Base-by-base conservation (phyloP, 1,140 invertebrate species). In the Drosophila pruinosa region DNA sequence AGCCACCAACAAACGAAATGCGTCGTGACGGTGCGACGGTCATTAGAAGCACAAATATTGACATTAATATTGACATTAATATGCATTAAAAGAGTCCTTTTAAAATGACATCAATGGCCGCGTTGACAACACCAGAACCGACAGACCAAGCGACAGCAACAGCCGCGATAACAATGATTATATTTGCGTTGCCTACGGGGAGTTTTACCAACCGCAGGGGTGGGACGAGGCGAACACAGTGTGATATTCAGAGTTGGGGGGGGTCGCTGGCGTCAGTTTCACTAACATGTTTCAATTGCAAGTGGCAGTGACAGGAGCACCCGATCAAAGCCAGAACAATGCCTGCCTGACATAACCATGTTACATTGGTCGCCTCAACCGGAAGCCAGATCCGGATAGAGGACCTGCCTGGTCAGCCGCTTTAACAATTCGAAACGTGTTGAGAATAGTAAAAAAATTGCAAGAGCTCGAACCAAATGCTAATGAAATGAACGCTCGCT, bases 51-150 rank as follows among this genome's bases (percentile, higher is more conserved):
- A 63, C 75, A 86, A 86, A 86, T 88, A 86, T 86, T 86, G 81
- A 78, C 81, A 86, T 86, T 78, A 85, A 85, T 85, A 86, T 86
- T 85, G 80, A 85, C 81, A 88, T 86, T 86, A 86, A 86, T 86
- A 86, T 88, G 82, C 82, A 86, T 86, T 86, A 88, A 56, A 47
- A 61, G 77, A 70, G 62, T 75, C 75, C 70, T 75, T 82, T 82
- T 82, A 86, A 88, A 82, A 70, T 62, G 82, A 88, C 82, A 86
- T 82, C 78, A 82, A 88, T 81, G 62, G 71, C 56, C 50, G 72
- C 78, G 67, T 48, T 72, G 79, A 75, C 75, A 71, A 62, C 57
- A 22, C 47, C 73, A 41, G 65, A 69, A 38, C 36, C 53, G 62
- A 15, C 50, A 63, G 61, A 41, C 43, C 19, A 10, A 28, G 45